Evolutionary conservation across 2,888 invertebrate genomes (phyloP).

Genomic region (Lycophotia porphyrea): DNA sequence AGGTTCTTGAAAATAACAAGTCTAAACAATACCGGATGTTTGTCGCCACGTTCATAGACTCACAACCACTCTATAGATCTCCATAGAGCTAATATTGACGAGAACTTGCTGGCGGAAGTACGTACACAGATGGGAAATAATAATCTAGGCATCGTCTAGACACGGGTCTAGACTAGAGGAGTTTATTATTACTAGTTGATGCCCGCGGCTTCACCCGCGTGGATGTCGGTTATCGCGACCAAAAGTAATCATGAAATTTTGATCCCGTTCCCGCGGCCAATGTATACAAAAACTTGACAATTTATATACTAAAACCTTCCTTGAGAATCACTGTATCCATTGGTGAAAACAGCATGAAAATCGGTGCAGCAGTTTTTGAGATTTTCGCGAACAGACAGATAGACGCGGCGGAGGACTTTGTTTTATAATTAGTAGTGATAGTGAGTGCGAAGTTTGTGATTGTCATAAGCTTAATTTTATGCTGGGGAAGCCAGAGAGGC

Average conservation of each 20-base stretch:
- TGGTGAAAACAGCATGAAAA: too few species aligned
- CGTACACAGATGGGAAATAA: slow-evolving; percentile 23
- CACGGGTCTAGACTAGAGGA: slow-evolving; percentile 25
- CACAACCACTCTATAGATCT: slow-evolving; percentile 14
- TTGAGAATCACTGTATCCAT: too few species aligned
- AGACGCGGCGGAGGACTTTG: too few species aligned
- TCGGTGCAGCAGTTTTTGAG: too few species aligned
- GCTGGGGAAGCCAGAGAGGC: not conserved
- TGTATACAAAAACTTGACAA: too few species aligned
- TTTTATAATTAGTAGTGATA: too few species aligned
- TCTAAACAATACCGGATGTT: slow-evolving; percentile 19
- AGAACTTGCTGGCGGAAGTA: slow-evolving; percentile 20
- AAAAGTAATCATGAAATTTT: too few species aligned
- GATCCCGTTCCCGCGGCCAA: too few species aligned
- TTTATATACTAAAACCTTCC: too few species aligned
- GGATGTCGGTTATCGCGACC: too few species aligned
- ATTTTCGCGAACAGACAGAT: too few species aligned
- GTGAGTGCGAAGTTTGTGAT: not conserved
- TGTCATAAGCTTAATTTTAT: not conserved
- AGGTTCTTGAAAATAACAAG: slow-evolving; percentile 7
- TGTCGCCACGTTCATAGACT: slow-evolving; percentile 6
- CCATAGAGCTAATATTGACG: slow-evolving; percentile 36
- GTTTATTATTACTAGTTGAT: slow-evolving; percentile 5
- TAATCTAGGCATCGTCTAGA: slow-evolving; percentile 26
- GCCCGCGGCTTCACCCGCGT: too few species aligned